Evolutionary conservation across 2,797 vertebrate species (phyloP), one percentile per base, ranked within the genome.

Genomic region (Sebastes aleutianus): DNA sequence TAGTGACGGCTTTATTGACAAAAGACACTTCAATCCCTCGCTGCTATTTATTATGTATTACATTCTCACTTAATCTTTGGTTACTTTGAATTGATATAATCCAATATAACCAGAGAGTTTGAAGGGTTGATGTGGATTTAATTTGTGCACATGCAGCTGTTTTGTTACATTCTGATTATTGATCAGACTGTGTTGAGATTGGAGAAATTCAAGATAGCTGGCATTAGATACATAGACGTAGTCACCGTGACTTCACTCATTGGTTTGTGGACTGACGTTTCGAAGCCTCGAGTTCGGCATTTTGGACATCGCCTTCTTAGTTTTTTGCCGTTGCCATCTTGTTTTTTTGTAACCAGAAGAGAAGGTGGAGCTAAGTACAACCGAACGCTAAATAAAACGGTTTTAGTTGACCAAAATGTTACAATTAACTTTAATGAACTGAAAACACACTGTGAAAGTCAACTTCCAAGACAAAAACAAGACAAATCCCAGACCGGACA

Each of bases 1-100:
- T 27, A 34, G 4, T 53, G 69, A 74, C 56, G 39, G 59, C 50
- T 79, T 80, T 74, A 79, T 84, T 79, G 72, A 77, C 64, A 74
- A 63, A n/a, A 56, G 47, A 58, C 39, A 65, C 24, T 22, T 39
- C 2, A 74, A 27, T 74, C 79, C 68, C 31, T 72, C 20, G 16
- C 50, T 32, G 27, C n/a, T 43, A 31, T 27, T 11, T 11, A 22
- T 66, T 74, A 62, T 9, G 6, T 70, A 16, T 70, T 64, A 36
- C 36, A 68, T 31, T 27, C n/a, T 32, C 53, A 22, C 22, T 73
- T 63, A 62, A 70, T 79, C 14, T 80, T 32, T 22, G 57, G 11
- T 27, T 72, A 9, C 24, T 43, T 39, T 70, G 29, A 84, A 24
- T 53, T 36, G 1, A 39, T 74, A 72, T 71, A 27, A 68, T 34